Conservation (phyloP, 2,113 vertebrate genomes). For the Chaenogobius annularis region DNA sequence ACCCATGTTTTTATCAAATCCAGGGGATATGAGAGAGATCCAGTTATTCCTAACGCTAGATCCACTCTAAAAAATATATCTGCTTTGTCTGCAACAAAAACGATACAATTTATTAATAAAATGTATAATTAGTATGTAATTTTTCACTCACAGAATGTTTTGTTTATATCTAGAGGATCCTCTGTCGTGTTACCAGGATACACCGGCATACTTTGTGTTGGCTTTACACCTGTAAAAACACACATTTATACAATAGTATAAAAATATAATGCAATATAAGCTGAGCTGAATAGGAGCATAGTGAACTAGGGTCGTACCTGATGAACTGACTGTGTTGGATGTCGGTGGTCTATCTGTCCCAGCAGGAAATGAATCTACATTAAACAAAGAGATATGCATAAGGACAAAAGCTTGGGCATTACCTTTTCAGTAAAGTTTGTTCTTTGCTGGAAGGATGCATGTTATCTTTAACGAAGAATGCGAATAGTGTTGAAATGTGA, state of each 20-base stretch:
- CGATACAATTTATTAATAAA: not conserved
- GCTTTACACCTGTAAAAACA: conserved; percentile 8
- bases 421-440: too few species aligned
- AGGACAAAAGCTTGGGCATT: not conserved
- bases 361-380: conserved; percentile 9
- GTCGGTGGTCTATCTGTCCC: conserved; percentile 10
- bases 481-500: not conserved
- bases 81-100: conserved; percentile 29
- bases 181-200: conserved; percentile 14
- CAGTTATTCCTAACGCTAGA: conserved; percentile 47
- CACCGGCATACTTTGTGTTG: conserved; percentile 7
- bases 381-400: not conserved
- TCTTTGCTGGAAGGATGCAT: not conserved
- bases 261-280: not conserved
- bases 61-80: conserved; percentile 67
- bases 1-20: conserved; percentile 62
- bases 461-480: not conserved
- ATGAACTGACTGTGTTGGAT: conserved; percentile 1
- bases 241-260: not conserved
- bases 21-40: conserved; percentile 26
- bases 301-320: not conserved
- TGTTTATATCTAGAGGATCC: conserved; percentile 30
- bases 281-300: too few species aligned
- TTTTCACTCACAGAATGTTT: conserved; percentile 36
- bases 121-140: not conserved